Base-by-base conservation (phyloP, 2,113 vertebrate genomes). In the Eublepharis macularius region DNA sequence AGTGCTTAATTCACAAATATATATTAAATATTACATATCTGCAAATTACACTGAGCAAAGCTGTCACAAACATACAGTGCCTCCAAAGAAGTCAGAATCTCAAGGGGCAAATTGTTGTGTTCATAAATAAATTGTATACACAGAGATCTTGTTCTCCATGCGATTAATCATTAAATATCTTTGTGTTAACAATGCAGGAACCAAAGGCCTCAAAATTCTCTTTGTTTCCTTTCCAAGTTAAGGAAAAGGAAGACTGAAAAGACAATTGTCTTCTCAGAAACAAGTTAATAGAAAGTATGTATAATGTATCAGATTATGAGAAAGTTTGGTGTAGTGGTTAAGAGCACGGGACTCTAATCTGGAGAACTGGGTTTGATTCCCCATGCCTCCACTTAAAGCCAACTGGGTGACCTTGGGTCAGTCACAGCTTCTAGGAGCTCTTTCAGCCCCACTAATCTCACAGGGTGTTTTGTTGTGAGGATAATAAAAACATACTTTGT, bases 221-320 rank as follows among this genome's bases (percentile, higher is more conserved):
- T 57, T 19, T 13, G 36, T 19, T 83, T 80, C n/a, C 17, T 12
- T 11, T 21, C 2, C 43, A 4, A 76, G 86, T 60, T 81, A 7
- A 66, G 19, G 39, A 3, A 24, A 39, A 77, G 89, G 39, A 73
- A 74, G 43, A 73, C n/a, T 80, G 68, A 86, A 86, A 80, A 39
- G 54, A 39, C 70, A 86, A n/a, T 54, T 17, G 7, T 34, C 32
- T 39, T 80, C 32, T 34, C 1, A 19, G n/a, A 45, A 69, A 66
- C 14, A 49, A 24, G 21, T 74, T 75, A 49, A 66, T 45, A 66
- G 24, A 83, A 76, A 66, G 2, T 66, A n/a, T 49, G 57, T 36
- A 29, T 79, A 21, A 84, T 77, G 49, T 70, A 69, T 21, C 19
- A 36, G 45, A 6, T 36, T 45, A 26, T 4, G 1, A 60, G 66